Percentiles rank a stretch among this genome's conserved stretches.
These are phyloP conservation scores for Caenorhabditis sinica DNA, from an alignment of 2,888 invertebrate species.

Conservation along the genomic window DNA sequence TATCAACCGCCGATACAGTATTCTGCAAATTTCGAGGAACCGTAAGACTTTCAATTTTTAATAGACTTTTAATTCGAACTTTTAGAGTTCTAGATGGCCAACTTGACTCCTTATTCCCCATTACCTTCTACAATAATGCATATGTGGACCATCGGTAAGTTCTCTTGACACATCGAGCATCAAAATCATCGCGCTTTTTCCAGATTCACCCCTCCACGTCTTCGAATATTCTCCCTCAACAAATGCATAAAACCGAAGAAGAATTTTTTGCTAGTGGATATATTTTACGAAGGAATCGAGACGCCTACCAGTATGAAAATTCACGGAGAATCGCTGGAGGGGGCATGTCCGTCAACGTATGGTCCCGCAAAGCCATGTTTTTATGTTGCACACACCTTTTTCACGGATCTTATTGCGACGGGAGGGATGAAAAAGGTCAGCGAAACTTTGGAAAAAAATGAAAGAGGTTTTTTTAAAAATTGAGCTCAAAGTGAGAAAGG, in stretches of 20 bases:
- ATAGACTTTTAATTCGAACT: neutral
- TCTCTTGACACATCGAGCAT: neutral
- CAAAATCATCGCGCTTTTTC: neutral
- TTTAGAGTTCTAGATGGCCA: slow-evolving; percentile 21
- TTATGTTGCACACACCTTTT: slow-evolving; percentile 37
- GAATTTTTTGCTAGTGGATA: slow-evolving; percentile 27
- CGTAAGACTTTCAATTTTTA: neutral
- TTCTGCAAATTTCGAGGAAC: slow-evolving; percentile 10
- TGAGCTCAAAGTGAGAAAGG: too few relatives aligned
- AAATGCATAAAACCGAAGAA: slow-evolving; percentile 25
- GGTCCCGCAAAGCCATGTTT: slow-evolving; percentile 43
- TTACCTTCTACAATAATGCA: slow-evolving; percentile 54
- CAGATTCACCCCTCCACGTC: slow-evolving; percentile 34
- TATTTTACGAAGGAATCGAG: slow-evolving; percentile 18
- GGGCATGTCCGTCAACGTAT: slow-evolving; percentile 28
- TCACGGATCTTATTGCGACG: neutral
- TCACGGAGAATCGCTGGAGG: slow-evolving; percentile 28
- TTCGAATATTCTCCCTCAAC: slow-evolving; percentile 50
- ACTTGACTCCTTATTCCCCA: slow-evolving; percentile 35
- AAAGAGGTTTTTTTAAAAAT: too few relatives aligned
- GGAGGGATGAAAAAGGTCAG: slow-evolving; percentile 32
- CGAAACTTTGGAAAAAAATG: too few relatives aligned
- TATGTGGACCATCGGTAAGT: slow-evolving; percentile 33
- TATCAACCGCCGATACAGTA: neutral
- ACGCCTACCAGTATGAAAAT: slow-evolving; percentile 20